phyloP scores from a whole-genome alignment of 1,140 invertebrate species.

The Linepithema humile region DNA sequence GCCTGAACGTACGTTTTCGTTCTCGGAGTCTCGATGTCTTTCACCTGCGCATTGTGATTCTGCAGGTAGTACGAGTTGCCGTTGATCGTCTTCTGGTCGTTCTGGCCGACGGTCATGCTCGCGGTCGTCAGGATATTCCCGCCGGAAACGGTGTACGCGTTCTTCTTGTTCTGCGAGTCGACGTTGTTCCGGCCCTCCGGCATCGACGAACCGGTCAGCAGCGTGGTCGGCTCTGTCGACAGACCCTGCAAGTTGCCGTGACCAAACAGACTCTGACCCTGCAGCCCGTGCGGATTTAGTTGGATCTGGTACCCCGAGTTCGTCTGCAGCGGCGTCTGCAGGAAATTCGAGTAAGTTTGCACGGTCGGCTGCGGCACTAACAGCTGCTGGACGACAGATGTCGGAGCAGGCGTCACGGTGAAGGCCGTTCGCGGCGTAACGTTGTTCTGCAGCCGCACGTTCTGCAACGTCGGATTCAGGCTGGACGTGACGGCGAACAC shows the following conservation, averaged over 20 bases:
- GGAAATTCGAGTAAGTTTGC: conserved; percentile 71
- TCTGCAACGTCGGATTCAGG: conserved; percentile 56
- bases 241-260: conserved; percentile 41
- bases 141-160: background rate
- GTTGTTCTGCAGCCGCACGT: conserved; percentile 47
- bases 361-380: conserved; percentile 75
- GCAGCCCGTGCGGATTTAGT: conserved; percentile 70
- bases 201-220: conserved; percentile 40
- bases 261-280: conserved; percentile 69
- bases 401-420: conserved; percentile 60
- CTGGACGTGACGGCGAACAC: conserved; percentile 74
- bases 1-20: conserved; percentile 72
- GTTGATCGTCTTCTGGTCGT: conserved; percentile 47
- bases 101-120: conserved; percentile 69
- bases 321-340: conserved; percentile 64
- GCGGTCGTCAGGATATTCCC: conserved; percentile 73
- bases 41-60: conserved; percentile 50
- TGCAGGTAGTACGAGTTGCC: conserved; percentile 53
- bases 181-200: conserved; percentile 43
- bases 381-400: conserved; percentile 73
- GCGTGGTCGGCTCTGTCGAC: conserved; percentile 36
- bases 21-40: conserved; percentile 57
- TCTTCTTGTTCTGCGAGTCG: conserved; percentile 62
- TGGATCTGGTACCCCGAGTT: conserved; percentile 69
- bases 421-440: conserved; percentile 68